Percentiles rank a stretch among this genome's conserved stretches.
These are phyloP conservation scores for Lycocorax pyrrhopterus DNA, from an alignment of 2,113 vertebrate genomes.

Conservation along the genomic window DNA sequence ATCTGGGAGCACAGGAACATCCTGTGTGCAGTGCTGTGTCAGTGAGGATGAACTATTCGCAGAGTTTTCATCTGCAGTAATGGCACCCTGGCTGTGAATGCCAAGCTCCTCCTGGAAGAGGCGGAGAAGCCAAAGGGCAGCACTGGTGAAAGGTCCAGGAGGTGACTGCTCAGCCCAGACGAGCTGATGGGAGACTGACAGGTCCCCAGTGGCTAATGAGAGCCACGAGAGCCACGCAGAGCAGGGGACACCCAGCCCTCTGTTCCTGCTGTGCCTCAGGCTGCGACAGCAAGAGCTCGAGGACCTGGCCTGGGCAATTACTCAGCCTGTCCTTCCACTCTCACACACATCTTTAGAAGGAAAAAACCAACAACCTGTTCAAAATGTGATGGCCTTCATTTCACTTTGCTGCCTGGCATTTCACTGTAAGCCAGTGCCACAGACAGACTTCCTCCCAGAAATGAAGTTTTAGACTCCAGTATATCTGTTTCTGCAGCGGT, in stretches of 20 bases:
- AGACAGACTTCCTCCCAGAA: not conserved
- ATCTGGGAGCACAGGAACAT: not conserved
- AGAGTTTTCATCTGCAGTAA: not conserved
- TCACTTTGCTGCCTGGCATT: not conserved
- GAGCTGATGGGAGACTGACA: not conserved
- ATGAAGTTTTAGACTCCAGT: not conserved
- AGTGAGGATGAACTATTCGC: not conserved
- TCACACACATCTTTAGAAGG: not conserved
- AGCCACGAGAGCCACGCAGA: accelerated
- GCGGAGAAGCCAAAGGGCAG: not conserved
- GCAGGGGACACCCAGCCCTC: not conserved
- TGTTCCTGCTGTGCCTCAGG: not conserved
- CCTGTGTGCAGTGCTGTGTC: not conserved
- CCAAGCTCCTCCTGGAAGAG: not conserved
- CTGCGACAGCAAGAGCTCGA: accelerated
- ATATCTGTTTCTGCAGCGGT: not conserved
- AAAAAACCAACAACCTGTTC: not conserved
- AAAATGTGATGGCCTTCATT: not conserved
- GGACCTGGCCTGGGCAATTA: not conserved
- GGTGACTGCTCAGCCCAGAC: not conserved
- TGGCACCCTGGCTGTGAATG: accelerated
- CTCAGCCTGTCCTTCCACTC: not conserved
- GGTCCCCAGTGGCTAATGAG: not conserved
- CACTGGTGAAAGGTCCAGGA: not conserved
- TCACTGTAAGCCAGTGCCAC: not conserved